These are phyloP conservation scores for Sminthurinus signatus DNA, from an alignment of 1,140 invertebrate genomes.

Conservation along the genomic window DNA sequence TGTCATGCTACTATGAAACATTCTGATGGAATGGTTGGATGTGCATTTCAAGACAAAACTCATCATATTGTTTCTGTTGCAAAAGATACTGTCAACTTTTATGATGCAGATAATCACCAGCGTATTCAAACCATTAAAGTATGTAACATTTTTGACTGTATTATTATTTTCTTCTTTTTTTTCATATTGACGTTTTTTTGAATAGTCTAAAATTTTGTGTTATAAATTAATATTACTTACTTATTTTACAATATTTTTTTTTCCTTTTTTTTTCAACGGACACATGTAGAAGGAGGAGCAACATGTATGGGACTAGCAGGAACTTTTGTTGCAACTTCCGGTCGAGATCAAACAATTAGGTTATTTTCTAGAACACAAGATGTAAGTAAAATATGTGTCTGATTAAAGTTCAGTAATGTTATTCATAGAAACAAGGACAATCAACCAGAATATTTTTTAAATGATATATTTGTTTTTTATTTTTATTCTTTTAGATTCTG, in stretches of 20 bases:
- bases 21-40: constrained; percentile 30
- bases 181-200: too few relatives aligned
- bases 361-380: constrained; percentile 83
- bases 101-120: constrained; percentile 91
- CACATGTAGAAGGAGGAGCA: constrained; percentile 37
- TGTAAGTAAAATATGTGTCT: too few relatives aligned
- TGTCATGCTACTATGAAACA: constrained; percentile 73
- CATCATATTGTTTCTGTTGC: constrained; percentile 36
- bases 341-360: constrained; percentile 81
- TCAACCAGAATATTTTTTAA: neutral
- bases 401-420: neutral
- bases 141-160: constrained; percentile 42
- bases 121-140: constrained; percentile 85
- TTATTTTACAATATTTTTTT: constrained; percentile 9
- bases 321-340: constrained; percentile 69
- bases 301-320: constrained; percentile 58
- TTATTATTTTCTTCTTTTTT: too few relatives aligned
- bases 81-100: constrained; percentile 54
- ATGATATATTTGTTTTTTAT: too few relatives aligned
- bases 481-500: constrained; percentile 51
- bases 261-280: constrained; percentile 17
- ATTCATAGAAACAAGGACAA: neutral
- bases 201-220: too few relatives aligned
- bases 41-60: constrained; percentile 33
- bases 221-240: constrained; percentile 14